A percentile compares a stretch with the other conserved stretches of the same genome.
Conservation (phyloP, 1,140 invertebrate genomes). For the Eurosta solidaginis region DNA sequence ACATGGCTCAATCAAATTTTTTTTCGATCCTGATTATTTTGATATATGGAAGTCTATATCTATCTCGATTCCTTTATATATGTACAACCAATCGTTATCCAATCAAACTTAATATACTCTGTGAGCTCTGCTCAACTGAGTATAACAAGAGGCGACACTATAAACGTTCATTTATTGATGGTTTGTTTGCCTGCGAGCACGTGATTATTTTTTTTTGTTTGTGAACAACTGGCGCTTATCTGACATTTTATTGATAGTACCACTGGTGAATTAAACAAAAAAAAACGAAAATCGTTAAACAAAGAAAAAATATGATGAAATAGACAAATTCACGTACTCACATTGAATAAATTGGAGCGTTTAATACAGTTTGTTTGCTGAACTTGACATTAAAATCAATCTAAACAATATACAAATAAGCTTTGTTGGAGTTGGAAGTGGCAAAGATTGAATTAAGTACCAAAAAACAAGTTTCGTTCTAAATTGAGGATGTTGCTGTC, state of each 20-base stretch:
- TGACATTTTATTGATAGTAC: constrained; percentile 6
- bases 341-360: not conserved
- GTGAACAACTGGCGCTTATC: not conserved
- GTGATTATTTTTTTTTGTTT: not conserved
- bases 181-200: not conserved
- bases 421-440: not conserved
- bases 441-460: no score
- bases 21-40: no score
- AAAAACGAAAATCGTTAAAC: not conserved
- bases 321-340: not conserved
- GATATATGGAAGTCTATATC: no score
- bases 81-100: no score
- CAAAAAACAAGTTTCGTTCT: no score
- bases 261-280: no score
- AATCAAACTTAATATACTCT: no score
- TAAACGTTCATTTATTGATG: constrained; percentile 10
- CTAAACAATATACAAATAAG: not conserved
- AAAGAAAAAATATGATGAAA: not conserved
- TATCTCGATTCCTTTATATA: no score
- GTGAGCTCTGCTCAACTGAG: no score
- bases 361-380: not conserved
- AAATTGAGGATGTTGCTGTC: no score
- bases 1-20: no score
- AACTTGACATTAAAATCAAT: not conserved
- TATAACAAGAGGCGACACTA: not conserved